Conservation (phyloP, 1,140 invertebrate species). For the Trichonephila clavipes region DNA sequence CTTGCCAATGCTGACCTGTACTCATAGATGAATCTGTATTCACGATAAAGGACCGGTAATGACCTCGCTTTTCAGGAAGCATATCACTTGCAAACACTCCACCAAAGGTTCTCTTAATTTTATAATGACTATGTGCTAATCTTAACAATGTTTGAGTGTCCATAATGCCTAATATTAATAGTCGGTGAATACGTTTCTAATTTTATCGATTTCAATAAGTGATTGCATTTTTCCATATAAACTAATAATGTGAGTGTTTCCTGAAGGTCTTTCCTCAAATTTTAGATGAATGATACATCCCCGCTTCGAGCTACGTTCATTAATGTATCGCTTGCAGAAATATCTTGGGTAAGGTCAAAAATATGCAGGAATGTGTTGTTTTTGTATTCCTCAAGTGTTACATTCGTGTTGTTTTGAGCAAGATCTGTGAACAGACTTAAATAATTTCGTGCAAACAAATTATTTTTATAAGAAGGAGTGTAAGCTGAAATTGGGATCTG, state of each 20-base stretch:
- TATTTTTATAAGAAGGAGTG: not conserved
- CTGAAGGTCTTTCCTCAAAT: not conserved
- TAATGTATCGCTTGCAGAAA: not conserved
- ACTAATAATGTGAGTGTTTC: not conserved
- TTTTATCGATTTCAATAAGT: not conserved
- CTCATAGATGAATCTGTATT: not conserved
- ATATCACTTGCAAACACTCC: not conserved
- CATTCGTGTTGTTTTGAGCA: not conserved
- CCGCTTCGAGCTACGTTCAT: not conserved
- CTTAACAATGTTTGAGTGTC: not conserved
- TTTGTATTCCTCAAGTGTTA: not conserved
- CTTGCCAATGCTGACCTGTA: not conserved
- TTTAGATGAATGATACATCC: conserved; percentile 10
- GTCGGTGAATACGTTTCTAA: conserved; percentile 23
- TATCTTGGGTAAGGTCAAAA: conserved; percentile 5
- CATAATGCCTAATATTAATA: conserved; percentile 37
- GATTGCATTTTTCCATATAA: conserved; percentile 39
- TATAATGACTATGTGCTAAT: not conserved
- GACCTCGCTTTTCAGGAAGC: not conserved
- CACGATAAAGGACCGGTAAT: not conserved
- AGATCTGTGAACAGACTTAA: not conserved
- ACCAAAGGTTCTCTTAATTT: conserved; percentile 8
- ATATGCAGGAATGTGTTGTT: not conserved
- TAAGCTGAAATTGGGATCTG: not conserved
- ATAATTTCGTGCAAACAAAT: not conserved